Evolutionary conservation across 2,888 invertebrate genomes (phyloP).

Genomic region (Buathra laborator): DNA sequence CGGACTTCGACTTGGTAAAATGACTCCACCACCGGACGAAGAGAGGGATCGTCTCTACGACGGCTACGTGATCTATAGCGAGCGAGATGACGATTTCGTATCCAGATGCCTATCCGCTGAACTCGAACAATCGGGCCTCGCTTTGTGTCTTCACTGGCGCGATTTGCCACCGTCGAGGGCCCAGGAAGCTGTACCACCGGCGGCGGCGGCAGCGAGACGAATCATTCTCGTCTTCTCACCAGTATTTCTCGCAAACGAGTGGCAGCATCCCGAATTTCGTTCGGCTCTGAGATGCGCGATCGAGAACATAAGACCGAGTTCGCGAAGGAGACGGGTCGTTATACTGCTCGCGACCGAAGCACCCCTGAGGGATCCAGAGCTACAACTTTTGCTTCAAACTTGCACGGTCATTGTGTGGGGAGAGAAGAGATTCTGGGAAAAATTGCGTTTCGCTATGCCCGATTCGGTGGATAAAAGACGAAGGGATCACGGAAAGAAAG

Average conservation of each 20-base stretch:
- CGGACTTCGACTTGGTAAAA: constrained; percentile 89
- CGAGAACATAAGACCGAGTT: constrained; percentile 86
- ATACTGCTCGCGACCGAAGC: constrained; percentile 88
- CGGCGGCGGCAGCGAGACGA: constrained; percentile 90
- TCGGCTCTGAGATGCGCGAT: constrained; percentile 92
- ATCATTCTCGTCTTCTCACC: constrained; percentile 93
- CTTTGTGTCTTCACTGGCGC: constrained; percentile 88
- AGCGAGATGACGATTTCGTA: constrained; percentile 91
- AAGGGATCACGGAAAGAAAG: constrained; percentile 69
- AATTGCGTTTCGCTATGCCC: constrained; percentile 91
- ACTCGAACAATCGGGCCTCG: constrained; percentile 90
- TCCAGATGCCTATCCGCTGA: constrained; percentile 90
- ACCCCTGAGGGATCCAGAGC: constrained; percentile 90
- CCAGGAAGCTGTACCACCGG: constrained; percentile 87
- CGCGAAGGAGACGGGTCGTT: constrained; percentile 81
- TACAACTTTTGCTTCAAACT: constrained; percentile 91
- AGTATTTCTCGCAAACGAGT: constrained; percentile 93
- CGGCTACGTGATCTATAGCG: constrained; percentile 95
- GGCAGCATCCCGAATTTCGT: constrained; percentile 93
- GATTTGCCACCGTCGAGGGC: constrained; percentile 83
- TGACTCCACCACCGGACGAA: constrained; percentile 85
- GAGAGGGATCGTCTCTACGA: constrained; percentile 89
- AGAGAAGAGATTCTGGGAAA: constrained; percentile 95
- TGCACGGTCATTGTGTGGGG: constrained; percentile 91
- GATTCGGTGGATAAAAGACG: constrained; percentile 88